A percentile compares a stretch with the other conserved stretches of the same genome.
These are phyloP conservation scores for Epistrophe grossulariae DNA, from an alignment of 2,888 invertebrate genomes.

Conservation along the genomic window DNA sequence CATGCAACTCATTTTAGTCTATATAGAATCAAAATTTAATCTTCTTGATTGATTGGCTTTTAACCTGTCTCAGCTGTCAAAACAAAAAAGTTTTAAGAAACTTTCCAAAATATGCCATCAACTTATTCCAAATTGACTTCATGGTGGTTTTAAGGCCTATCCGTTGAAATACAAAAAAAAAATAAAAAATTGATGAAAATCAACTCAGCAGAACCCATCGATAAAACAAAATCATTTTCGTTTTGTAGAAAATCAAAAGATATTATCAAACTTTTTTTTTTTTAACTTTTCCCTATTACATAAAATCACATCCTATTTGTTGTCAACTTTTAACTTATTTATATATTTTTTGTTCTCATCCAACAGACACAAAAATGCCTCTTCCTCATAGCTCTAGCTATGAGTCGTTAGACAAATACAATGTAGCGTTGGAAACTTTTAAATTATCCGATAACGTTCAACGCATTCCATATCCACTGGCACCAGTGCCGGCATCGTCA, in stretches of 20 bases:
- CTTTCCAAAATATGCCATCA: not conserved
- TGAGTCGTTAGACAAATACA: conserved; percentile 79
- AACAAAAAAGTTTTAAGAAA: not conserved
- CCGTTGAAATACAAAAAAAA: not conserved
- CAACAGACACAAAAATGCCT: conserved; percentile 72
- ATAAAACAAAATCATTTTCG: conserved; percentile 23
- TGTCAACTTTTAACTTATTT: not conserved
- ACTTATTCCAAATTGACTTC: not conserved
- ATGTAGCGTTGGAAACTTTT: conserved; percentile 77
- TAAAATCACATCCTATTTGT: conserved; percentile 18
- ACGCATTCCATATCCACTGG: conserved; percentile 73
- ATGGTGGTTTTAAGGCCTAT: not conserved
- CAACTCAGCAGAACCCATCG: not conserved
- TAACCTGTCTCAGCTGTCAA: conserved; percentile 25
- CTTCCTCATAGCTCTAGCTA: conserved; percentile 77
- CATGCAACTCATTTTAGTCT: not conserved
- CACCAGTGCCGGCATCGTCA: conserved; percentile 52
- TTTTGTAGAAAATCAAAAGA: conserved; percentile 20
- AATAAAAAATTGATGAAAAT: not conserved
- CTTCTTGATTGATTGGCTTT: conserved; percentile 19
- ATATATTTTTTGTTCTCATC: conserved; percentile 11
- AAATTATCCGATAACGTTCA: conserved; percentile 76
- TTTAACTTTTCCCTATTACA: not conserved
- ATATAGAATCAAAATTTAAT: not conserved
- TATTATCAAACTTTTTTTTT: conserved; percentile 21